Evolutionary conservation across 2,888 invertebrate species (phyloP), one percentile per base, ranked within the genome.

Genomic region (Galerucella nymphaeae): DNA sequence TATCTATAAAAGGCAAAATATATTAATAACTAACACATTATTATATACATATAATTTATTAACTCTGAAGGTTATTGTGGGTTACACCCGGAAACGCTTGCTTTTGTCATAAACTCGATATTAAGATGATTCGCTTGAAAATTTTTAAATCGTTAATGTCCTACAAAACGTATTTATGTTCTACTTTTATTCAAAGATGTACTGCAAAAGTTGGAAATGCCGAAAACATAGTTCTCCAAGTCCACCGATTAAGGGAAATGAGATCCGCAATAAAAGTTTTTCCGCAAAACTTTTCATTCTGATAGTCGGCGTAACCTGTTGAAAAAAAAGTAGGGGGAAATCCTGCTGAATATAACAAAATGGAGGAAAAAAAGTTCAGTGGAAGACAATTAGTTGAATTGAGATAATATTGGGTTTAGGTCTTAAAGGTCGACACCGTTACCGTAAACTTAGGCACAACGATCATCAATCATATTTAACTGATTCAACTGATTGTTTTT

Each of bases 181-280:
- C 48, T 48, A 48, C 48, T n/a, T n/a, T n/a, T n/a, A 14, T 48
- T 48, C 6, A 48, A 48, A 48, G 6, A n/a, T 48, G 48, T 48
- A 48, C 48, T 8, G n/a, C n/a, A n/a, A 48, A 45, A 45, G 4
- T 45, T 14, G 14, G 30, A 9, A 14, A 45, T 45, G n/a, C 48
- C 48, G 48, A 48, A 48, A 14, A 48, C 48, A 48, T 48, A 48
- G n/a, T 55, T 50, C 63, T 53, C 41, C 41, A 63, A 57, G 55
- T 57, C 13, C 20, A 20, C n/a, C 55, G 20, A 57, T 57, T 57
- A 57, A 9, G 13, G 10, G 10, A 23, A 57, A 57, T 57, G 23
- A 57, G 20, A 20, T 57, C 55, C 0, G 23, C 20, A 9, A 20
- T 57, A 57, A 57, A 57, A 57, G 18, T 57, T 57, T 57, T 13